Base-by-base conservation (phyloP, 92 coral and sea anemone genomes). In the Porites rus region DNA sequence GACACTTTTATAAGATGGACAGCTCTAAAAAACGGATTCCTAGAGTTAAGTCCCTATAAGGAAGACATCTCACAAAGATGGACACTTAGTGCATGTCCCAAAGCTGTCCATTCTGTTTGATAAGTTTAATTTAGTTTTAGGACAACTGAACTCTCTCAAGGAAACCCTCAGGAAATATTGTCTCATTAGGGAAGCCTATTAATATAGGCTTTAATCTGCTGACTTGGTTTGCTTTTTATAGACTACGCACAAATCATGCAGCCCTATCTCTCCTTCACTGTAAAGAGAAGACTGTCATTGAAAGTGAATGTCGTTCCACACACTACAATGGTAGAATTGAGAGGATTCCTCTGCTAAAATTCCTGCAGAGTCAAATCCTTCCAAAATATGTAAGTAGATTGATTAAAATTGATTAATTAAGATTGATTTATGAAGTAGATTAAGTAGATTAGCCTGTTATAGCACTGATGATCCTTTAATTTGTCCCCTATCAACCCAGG, bases 191-290 rank as follows among this genome's bases (percentile, higher is more conserved):
- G 46, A 38, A 38, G 46, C 46, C 46, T 38, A 31, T 31, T 5
- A 25, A 19, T 12, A 10, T 19, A 28, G n/a, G n/a, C 21, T 25
- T 66, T 19, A 25, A 66, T 66, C 6, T 69, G 17, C 74, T 72
- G 59, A 43, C 24, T 46, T 14, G 0, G n/a, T 46, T 46, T 7
- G 9, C 46, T 73, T 28, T 63, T 74, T 74, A 0, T 80, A 83
- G 87, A 9, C 73, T 63, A 5, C 61, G 73, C 6, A 50, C 87
- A 50, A 63, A 1, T 21, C 24, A 66, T 22, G 78, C 83, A 60
- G 88, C 66, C 16, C 6, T 85, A 50, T 19, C 25, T 65, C 83
- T 85, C 38, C 68, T 85, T 69, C 88, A 85, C 13, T 85, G 88
- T 70, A 85, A 85, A 28, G 58, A 67, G 6, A 66, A 19, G 50